Evolutionary conservation across 2,113 vertebrate species (phyloP), one percentile per base, ranked within the genome.

Genomic region (Lamprotornis superbus): DNA sequence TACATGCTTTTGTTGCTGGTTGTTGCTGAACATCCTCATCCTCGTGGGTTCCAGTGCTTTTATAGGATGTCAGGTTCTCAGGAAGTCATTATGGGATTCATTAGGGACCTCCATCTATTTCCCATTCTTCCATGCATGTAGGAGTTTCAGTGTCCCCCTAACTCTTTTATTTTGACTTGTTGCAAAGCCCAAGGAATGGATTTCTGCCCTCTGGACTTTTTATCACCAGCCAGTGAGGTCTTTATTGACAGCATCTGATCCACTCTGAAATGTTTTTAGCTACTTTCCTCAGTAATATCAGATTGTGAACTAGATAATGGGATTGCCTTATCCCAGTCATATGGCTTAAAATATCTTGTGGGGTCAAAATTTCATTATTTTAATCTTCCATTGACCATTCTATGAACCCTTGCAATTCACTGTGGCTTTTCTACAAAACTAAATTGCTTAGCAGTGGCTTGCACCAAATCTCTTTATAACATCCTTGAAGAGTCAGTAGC

Each of bases 361-460:
- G 47, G 49, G 68, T 67, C 76, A 89, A 86, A 93, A 93, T 94
- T 77, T 77, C 50, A 75, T 95, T 88, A 74, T 93, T 96, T 95
- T 90, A 83, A 93, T 95, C 83, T 90, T 52, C 60, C 69, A 55
- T 59, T 92, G 89, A 78, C 86, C 89, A 64, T 42, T 59, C 0
- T 14, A 21, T 60, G 73, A 94, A 91, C 80, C 73, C 69, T 52
- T 82, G 37, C 52, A 70, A 49, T 75, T 89, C 52, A 21, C 60
- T 56, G 77, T 82, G 73, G 56, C 60, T 81, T 84, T 93, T 44
- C 50, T 59, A 21, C 83, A 78, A 68, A 89, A 89, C 64, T 25
- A n/a, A 40, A 64, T 95, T 93, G 68, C n/a, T 79, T 71, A 44
- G 21, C n/a, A 55, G 73, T 75, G 64, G 47, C 42, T 92, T 30